Conservation (phyloP, 2,113 vertebrate species). For the Diglossa brunneiventris region DNA sequence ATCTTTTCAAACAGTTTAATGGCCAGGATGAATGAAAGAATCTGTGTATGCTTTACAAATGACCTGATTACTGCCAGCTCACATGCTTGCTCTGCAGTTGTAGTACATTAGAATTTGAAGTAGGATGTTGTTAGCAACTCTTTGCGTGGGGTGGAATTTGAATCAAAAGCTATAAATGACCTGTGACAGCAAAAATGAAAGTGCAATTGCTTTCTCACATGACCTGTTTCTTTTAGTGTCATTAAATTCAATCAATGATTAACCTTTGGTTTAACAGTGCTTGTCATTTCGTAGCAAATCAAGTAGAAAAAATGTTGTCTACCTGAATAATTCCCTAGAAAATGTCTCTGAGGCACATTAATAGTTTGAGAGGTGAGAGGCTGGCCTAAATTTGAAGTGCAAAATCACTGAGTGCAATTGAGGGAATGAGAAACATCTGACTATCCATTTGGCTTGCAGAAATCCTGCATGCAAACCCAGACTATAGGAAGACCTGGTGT, state of each 20-base stretch:
- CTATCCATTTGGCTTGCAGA: not conserved
- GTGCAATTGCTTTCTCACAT: conserved; percentile 63
- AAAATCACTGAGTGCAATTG: not conserved
- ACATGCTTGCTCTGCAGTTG: conserved; percentile 55
- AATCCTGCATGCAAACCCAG: not conserved
- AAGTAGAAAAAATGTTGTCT: conserved; percentile 68
- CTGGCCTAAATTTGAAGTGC: conserved; percentile 20
- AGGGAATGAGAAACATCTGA: conserved; percentile 25
- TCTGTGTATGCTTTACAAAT: conserved; percentile 48
- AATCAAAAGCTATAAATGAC: conserved; percentile 65
- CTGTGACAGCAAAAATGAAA: conserved; percentile 66
- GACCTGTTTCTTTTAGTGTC: conserved; percentile 63
- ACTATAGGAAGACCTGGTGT: not conserved
- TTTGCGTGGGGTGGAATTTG: conserved; percentile 71
- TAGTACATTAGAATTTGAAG: conserved; percentile 69
- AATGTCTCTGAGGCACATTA: conserved; percentile 34
- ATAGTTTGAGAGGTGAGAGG: conserved; percentile 39
- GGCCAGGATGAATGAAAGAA: conserved; percentile 55
- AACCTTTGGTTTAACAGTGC: conserved; percentile 62
- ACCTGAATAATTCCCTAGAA: conserved; percentile 61
- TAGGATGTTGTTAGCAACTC: conserved; percentile 72
- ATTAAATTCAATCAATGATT: conserved; percentile 71
- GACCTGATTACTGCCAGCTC: conserved; percentile 53
- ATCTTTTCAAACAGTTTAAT: conserved; percentile 39
- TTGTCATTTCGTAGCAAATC: conserved; percentile 67